phyloP scores from a whole-genome alignment of 2,113 vertebrate genomes.

The Perca fluviatilis region DNA sequence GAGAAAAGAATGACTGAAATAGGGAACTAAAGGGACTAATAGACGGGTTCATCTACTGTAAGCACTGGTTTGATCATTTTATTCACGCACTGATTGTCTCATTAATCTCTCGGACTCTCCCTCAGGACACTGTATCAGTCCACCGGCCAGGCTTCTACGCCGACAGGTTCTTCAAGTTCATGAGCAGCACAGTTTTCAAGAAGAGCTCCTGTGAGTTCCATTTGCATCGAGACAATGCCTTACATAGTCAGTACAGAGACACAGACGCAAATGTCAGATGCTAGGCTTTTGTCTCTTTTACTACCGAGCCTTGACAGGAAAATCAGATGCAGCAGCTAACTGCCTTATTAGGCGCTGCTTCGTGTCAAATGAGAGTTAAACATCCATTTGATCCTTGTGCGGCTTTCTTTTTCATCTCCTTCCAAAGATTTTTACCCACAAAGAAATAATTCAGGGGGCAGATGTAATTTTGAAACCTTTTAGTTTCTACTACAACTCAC shows the following conservation, averaged over 20 bases:
- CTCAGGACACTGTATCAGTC: conserved; percentile 96
- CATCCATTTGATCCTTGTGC: conserved; percentile 4
- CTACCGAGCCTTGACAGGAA: conserved; percentile 41
- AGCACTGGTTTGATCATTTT: conserved; percentile 36
- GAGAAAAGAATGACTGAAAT: conserved; percentile 40
- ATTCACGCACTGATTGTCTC: conserved; percentile 48
- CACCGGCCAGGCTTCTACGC: conserved; percentile 98
- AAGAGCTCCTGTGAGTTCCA: conserved; percentile 95
- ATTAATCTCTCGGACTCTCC: conserved; percentile 60
- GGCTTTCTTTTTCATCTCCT: conserved; percentile 3
- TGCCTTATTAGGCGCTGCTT: conserved; percentile 62
- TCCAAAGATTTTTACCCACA: neutral
- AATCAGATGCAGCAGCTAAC: conserved; percentile 43
- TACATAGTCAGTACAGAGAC: conserved; percentile 70
- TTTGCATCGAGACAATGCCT: conserved; percentile 40
- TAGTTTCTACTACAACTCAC: too few species aligned
- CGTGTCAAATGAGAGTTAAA: conserved; percentile 19
- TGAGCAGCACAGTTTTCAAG: conserved; percentile 95
- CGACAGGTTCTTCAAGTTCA: conserved; percentile 98
- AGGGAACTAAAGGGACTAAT: conserved; percentile 26
- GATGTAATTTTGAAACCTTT: neutral
- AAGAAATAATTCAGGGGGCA: neutral
- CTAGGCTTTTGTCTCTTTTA: conserved; percentile 45
- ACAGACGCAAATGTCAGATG: conserved; percentile 34
- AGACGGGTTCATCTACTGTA: conserved; percentile 36